Conservation (phyloP, 1,140 invertebrate species). For the Heterodera schachtii region DNA sequence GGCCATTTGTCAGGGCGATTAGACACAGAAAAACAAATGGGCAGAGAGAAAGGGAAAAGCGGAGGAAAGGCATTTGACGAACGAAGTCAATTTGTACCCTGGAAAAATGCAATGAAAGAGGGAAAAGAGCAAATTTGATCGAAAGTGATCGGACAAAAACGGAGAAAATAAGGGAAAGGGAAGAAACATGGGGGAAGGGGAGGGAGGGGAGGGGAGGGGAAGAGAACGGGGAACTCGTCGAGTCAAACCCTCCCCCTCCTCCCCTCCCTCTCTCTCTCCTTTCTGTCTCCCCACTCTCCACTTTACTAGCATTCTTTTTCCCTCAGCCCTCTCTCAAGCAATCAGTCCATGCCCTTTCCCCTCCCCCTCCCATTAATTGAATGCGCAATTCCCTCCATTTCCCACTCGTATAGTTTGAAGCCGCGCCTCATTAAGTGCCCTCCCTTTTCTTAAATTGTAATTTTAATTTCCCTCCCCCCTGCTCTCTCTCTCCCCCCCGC, state of each 20-base stretch:
- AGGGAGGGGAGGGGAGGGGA: too few relatives aligned
- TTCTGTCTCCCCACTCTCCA: too few relatives aligned
- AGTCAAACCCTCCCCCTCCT: neutral
- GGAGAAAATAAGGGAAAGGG: too few relatives aligned
- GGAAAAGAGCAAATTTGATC: neutral
- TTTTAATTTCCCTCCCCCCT: constrained; percentile 6
- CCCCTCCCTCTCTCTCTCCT: too few relatives aligned
- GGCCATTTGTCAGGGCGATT: neutral
- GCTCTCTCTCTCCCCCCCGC: neutral
- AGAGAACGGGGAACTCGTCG: neutral
- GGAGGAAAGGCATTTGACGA: neutral
- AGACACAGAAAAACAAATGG: neutral
- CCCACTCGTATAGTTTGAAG: neutral
- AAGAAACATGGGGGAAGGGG: neutral
- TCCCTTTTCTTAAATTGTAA: constrained; percentile 17
- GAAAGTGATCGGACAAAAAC: too few relatives aligned
- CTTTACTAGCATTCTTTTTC: too few relatives aligned
- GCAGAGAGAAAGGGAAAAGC: neutral
- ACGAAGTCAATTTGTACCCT: neutral
- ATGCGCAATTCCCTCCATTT: neutral
- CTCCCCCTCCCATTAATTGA: neutral
- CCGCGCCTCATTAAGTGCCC: neutral
- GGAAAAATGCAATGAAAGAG: neutral
- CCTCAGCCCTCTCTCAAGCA: neutral
- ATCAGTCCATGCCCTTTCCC: neutral